Percentiles rank a stretch among this genome's conserved stretches.
phyloP scores from a whole-genome alignment of 1,140 invertebrate genomes.

The Aradophagus sp. region DNA sequence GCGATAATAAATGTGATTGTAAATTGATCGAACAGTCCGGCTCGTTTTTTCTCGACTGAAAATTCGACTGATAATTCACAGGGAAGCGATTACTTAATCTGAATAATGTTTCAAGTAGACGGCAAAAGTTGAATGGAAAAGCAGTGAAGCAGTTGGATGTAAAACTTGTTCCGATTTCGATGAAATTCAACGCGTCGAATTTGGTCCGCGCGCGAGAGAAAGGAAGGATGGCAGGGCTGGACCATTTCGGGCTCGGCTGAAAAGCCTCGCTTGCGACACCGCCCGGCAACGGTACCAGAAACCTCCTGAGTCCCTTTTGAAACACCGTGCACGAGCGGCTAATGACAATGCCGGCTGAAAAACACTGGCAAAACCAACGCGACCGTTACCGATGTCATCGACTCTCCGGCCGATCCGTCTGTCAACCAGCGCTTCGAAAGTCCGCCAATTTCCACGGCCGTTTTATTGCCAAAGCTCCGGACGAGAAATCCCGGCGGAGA shows the following conservation, averaged over 20 bases:
- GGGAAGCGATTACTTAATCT: no score
- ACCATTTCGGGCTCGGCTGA: slow-evolving; percentile 21
- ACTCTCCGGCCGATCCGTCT: slow-evolving; percentile 26
- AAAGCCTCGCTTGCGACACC: slow-evolving; percentile 39
- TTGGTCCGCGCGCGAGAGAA: slow-evolving; percentile 10
- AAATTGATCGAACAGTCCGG: no score
- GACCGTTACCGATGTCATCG: slow-evolving; percentile 42
- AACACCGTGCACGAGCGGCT: slow-evolving; percentile 30
- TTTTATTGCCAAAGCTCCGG: slow-evolving; percentile 28
- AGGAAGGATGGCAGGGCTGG: slow-evolving; percentile 35
- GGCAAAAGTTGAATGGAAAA: no score
- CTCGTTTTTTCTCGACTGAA: no score
- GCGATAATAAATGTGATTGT: no score
- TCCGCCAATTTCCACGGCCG: slow-evolving; percentile 29
- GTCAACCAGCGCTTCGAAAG: slow-evolving; percentile 9
- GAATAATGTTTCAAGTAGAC: no score
- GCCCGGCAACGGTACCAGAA: slow-evolving; percentile 28
- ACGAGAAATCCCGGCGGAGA: no score
- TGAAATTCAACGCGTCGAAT: slow-evolving; percentile 26
- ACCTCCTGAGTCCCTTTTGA: slow-evolving; percentile 30
- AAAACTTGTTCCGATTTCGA: slow-evolving; percentile 37
- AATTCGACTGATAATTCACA: no score
- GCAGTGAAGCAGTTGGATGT: no score
- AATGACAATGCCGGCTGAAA: slow-evolving; percentile 36
- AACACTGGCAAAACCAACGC: slow-evolving; percentile 24